Evolutionary conservation across 2,113 vertebrate genomes (phyloP).

Genomic region (Synodontis membranacea): DNA sequence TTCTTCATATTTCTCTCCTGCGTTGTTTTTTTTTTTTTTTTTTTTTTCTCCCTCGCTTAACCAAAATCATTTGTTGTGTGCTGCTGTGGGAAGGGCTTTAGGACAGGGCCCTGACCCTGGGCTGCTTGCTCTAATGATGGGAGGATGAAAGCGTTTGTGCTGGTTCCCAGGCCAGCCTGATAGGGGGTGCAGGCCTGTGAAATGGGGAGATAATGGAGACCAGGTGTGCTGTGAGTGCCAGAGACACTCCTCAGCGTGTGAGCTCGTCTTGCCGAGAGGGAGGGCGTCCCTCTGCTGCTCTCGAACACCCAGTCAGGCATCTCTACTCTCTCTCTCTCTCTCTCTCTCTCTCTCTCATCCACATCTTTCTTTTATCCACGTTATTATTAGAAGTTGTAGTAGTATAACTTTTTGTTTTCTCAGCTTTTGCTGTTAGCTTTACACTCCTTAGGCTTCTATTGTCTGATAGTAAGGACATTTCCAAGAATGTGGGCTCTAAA

Average conservation of each 20-base stretch:
- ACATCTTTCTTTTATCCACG: not conserved
- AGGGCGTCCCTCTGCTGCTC: conserved; percentile 58
- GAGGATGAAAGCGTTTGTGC: conserved; percentile 80
- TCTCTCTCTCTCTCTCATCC: too few relatives aligned
- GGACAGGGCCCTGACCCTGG: conserved; percentile 78
- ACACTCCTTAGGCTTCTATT: not conserved
- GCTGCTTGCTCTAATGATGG: conserved; percentile 77
- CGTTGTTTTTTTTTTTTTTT: too few relatives aligned
- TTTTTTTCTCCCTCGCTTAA: conserved; percentile 55
- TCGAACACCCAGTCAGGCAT: not conserved
- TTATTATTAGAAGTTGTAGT: not conserved
- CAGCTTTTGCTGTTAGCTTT: not conserved
- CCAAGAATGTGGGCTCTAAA: not conserved
- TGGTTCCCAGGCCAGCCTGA: conserved; percentile 80
- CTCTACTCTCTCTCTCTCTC: not conserved
- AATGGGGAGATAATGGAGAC: conserved; percentile 79
- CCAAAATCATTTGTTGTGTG: conserved; percentile 74
- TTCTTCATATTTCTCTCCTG: conserved; percentile 36
- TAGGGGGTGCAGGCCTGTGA: conserved; percentile 76
- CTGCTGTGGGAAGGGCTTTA: conserved; percentile 76
- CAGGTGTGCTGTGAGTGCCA: conserved; percentile 75
- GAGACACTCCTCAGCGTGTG: conserved; percentile 72
- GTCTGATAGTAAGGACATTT: not conserved
- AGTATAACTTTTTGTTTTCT: not conserved
- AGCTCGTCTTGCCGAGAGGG: conserved; percentile 67